phyloP scores from a whole-genome alignment of 2,888 invertebrate species.

The Hetaerina titia region DNA sequence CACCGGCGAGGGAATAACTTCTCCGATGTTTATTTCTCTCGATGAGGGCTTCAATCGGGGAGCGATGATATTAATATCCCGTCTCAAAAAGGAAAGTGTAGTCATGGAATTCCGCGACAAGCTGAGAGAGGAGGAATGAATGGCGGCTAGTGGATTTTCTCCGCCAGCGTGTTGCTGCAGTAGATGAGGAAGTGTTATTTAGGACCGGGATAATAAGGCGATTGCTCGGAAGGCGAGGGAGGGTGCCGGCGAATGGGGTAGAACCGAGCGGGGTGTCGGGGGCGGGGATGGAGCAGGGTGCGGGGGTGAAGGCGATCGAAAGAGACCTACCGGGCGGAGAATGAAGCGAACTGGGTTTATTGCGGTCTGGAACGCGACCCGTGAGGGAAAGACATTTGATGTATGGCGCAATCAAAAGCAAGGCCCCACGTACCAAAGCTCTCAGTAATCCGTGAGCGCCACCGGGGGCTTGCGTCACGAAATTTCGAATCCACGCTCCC shows the following conservation, averaged over 20 bases:
- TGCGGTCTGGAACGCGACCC: constrained; percentile 12
- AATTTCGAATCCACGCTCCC: background rate
- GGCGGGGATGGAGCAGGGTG: background rate
- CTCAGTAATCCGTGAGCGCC: background rate
- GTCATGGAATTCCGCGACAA: background rate
- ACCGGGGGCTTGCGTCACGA: background rate
- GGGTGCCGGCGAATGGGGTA: background rate
- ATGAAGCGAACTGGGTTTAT: background rate
- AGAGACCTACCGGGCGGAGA: background rate
- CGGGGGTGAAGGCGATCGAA: background rate
- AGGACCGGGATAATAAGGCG: too few species aligned
- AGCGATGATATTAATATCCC: background rate
- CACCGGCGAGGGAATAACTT: too few species aligned
- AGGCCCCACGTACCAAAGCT: background rate
- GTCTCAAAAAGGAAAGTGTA: background rate
- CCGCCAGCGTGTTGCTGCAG: background rate
- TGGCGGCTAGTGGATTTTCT: background rate
- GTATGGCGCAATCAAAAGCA: background rate
- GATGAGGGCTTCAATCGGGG: background rate
- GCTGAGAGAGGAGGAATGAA: background rate
- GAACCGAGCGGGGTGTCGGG: background rate
- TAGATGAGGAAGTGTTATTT: background rate
- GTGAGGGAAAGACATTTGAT: background rate
- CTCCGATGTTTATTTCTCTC: too few species aligned
- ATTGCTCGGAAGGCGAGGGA: background rate